Percentiles rank a stretch among this genome's conserved stretches.
These are phyloP conservation scores for Dolomedes plantarius DNA, from an alignment of 2,888 invertebrate species.

Conservation along the genomic window DNA sequence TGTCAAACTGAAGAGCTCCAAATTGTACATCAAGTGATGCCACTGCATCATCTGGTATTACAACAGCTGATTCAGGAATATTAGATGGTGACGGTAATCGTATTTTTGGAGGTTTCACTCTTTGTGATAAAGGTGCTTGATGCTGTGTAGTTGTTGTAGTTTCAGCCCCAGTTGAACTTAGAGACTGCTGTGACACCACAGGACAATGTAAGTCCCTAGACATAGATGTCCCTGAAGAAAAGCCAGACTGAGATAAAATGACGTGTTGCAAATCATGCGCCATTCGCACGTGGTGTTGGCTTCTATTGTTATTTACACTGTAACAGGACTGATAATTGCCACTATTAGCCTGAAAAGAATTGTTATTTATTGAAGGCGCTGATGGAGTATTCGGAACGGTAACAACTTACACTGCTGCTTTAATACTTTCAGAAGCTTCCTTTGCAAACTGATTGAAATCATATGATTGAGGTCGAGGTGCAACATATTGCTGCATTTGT, in stretches of 20 bases:
- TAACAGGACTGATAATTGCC: constrained; percentile 48
- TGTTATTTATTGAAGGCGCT: constrained; percentile 43
- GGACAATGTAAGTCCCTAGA: constrained; percentile 40
- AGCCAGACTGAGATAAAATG: constrained; percentile 64
- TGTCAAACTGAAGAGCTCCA: constrained; percentile 81
- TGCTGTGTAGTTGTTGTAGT: constrained; percentile 24
- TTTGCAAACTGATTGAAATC: constrained; percentile 75
- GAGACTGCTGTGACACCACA: constrained; percentile 35
- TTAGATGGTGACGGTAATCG: constrained; percentile 90
- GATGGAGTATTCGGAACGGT: constrained; percentile 45
- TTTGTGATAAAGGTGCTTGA: too few relatives aligned
- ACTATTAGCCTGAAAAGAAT: constrained; percentile 52
- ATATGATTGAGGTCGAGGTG: constrained; percentile 67
- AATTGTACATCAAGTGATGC: too few relatives aligned
- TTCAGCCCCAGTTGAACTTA: constrained; percentile 21
- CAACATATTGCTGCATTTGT: constrained; percentile 40
- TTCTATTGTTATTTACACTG: constrained; percentile 30
- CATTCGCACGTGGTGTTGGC: constrained; percentile 59
- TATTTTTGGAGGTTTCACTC: too few relatives aligned
- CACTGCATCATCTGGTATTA: too few relatives aligned
- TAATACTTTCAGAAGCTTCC: too few relatives aligned
- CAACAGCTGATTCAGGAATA: too few relatives aligned
- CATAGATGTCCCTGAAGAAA: constrained; percentile 29
- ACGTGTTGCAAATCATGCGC: constrained; percentile 58
- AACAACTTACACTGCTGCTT: constrained; percentile 78